phyloP scores from a whole-genome alignment of 2,797 vertebrate species.

The Microhierax caerulescens region DNA sequence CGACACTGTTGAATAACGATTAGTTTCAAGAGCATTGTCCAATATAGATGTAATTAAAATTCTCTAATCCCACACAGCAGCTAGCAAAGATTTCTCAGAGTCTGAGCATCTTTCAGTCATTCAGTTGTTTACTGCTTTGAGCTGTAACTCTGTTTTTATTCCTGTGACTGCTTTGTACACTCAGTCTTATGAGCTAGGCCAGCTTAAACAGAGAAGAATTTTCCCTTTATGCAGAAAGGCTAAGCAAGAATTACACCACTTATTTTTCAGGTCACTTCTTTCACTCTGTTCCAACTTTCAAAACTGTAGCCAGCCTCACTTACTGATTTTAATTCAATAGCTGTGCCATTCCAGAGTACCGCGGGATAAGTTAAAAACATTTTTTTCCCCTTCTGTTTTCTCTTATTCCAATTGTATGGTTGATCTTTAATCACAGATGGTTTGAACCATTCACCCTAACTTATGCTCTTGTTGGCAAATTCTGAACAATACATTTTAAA shows the following conservation, averaged over 20 bases:
- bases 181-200: background rate
- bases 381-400: background rate
- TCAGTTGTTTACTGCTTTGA: background rate
- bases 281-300: background rate
- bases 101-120: background rate
- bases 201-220: background rate
- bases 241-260: background rate
- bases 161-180: background rate
- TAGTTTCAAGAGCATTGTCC: background rate
- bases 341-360: background rate
- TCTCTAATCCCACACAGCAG: background rate
- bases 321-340: background rate
- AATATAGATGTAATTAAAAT: constrained; percentile 1
- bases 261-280: background rate
- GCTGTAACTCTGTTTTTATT: background rate
- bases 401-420: background rate
- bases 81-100: background rate
- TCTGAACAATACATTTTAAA: background rate
- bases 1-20: background rate
- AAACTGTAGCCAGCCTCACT: background rate
- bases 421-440: background rate
- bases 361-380: background rate
- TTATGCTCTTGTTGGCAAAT: background rate
- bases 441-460: background rate
- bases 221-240: background rate